Evolutionary conservation across 2,113 vertebrate species (phyloP).

Genomic region (Serilophus lunatus): DNA sequence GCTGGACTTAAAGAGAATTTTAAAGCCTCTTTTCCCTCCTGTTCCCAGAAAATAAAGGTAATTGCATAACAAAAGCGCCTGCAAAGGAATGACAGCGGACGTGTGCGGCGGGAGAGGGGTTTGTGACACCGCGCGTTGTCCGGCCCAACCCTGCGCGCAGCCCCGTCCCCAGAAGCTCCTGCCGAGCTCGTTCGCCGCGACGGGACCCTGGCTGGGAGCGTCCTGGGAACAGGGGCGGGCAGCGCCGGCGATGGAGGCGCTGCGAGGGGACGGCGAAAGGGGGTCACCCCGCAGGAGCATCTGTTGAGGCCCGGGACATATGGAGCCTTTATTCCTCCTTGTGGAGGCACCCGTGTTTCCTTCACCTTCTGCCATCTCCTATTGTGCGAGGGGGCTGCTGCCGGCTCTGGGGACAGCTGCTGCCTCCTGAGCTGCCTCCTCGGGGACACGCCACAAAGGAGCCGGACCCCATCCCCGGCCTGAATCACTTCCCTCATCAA

Average conservation of each 20-base stretch:
- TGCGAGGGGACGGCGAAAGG: background rate
- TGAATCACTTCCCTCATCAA: background rate
- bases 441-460: background rate
- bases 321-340: conserved; percentile 66
- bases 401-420: conserved; percentile 48
- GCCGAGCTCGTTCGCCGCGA: rapidly evolving
- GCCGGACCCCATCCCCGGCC: background rate
- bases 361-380: conserved; percentile 60
- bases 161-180: background rate
- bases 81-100: background rate
- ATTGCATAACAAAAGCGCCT: background rate
- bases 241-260: background rate
- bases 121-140: background rate
- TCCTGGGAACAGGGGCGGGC: conserved; percentile 22
- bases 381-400: background rate
- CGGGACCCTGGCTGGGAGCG: background rate
- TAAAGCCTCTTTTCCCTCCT: background rate
- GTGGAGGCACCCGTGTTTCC: conserved; percentile 67
- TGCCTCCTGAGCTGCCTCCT: background rate
- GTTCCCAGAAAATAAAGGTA: background rate
- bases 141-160: rapidly evolving
- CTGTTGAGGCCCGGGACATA: conserved; percentile 74
- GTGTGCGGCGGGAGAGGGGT: background rate
- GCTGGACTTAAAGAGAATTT: background rate
- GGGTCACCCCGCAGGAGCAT: conserved; percentile 61